Conservation (phyloP, 1,140 invertebrate species). For the Theocolax elegans region DNA sequence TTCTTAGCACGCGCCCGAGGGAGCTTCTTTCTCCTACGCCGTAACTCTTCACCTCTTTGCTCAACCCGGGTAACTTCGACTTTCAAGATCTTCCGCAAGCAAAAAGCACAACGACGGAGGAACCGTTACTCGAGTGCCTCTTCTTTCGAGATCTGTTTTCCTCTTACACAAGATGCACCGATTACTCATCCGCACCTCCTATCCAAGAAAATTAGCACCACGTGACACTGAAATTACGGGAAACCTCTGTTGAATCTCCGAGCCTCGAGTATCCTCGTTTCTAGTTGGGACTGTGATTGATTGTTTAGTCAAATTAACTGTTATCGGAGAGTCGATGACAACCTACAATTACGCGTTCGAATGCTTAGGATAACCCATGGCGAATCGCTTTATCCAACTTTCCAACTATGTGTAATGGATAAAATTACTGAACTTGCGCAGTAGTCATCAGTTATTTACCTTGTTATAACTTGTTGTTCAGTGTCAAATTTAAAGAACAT, state of each 20-base stretch:
- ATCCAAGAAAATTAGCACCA: conserved; percentile 52
- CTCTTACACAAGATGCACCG: no score
- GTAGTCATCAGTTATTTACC: no score
- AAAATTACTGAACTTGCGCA: no score
- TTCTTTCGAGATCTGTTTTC: conserved; percentile 53
- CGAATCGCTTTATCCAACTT: neutral
- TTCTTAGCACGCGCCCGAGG: conserved; percentile 52
- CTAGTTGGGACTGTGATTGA: conserved; percentile 25
- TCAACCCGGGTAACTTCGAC: neutral
- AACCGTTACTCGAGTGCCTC: conserved; percentile 5
- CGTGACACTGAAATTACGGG: conserved; percentile 50
- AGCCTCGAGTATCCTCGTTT: no score
- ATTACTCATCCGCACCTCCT: no score
- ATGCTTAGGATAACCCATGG: neutral
- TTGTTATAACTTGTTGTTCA: no score
- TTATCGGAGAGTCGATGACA: neutral
- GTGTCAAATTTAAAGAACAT: no score
- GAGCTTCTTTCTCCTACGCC: conserved; percentile 19
- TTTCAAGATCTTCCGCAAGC: neutral
- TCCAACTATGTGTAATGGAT: no score
- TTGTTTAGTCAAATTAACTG: conserved; percentile 33
- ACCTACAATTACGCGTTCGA: neutral
- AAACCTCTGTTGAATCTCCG: conserved; percentile 30
- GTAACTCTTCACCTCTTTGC: neutral
- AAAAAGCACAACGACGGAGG: neutral